phyloP scores from a whole-genome alignment of 2,113 vertebrate species.

The Leucosticte australis region DNA sequence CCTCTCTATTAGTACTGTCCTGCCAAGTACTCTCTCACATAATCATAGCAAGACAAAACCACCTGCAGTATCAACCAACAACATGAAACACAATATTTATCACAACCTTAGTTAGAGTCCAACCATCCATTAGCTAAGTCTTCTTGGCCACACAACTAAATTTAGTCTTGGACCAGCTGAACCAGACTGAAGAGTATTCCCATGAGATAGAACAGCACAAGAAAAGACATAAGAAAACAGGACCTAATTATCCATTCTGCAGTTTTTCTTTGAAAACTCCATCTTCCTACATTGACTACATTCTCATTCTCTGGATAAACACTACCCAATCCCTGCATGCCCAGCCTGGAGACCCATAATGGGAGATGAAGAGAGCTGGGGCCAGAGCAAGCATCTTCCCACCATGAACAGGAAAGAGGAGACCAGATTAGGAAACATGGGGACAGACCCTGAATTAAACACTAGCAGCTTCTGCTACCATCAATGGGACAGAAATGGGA shows the following conservation, averaged over 20 bases:
- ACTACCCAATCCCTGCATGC: not conserved
- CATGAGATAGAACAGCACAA: not conserved
- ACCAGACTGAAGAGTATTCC: not conserved
- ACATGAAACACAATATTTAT: accelerated
- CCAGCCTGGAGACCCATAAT: not conserved
- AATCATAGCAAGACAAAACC: not conserved
- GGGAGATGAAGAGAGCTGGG: not conserved
- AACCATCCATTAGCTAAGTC: not conserved
- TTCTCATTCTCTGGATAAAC: not conserved
- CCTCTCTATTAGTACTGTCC: not conserved
- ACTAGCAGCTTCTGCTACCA: not conserved
- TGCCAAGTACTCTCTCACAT: no score
- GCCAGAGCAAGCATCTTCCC: not conserved
- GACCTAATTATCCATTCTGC: not conserved
- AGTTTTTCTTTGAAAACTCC: not conserved
- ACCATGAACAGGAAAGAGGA: not conserved
- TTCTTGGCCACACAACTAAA: not conserved
- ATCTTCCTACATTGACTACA: not conserved
- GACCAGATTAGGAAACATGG: not conserved
- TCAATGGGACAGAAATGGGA: not conserved
- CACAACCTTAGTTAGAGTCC: not conserved
- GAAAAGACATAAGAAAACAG: not conserved
- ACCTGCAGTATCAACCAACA: not conserved
- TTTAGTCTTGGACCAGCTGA: not conserved
- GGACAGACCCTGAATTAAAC: not conserved